Percentiles rank a stretch among this genome's conserved stretches.
Conservation (phyloP, 2,113 vertebrate species). For the Seriola aureovittata region DNA sequence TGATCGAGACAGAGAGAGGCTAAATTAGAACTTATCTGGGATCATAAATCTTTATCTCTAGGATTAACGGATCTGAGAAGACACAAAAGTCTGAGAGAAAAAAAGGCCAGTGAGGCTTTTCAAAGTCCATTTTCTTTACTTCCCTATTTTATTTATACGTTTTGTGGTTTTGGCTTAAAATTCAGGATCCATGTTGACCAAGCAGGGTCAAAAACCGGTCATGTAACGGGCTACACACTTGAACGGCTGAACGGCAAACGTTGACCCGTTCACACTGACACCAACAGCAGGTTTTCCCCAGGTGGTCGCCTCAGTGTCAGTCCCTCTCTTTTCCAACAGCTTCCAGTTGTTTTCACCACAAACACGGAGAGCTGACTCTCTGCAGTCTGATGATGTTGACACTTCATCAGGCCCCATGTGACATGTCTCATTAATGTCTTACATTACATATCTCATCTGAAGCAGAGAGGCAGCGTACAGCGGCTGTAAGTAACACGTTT, state of each 20-base stretch:
- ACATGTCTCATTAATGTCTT: conserved; percentile 15
- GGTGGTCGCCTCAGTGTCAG: not conserved
- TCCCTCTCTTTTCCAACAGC: conserved; percentile 19
- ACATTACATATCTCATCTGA: not conserved
- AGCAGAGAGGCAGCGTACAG: not conserved
- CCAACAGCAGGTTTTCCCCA: not conserved
- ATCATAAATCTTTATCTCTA: conserved; percentile 6
- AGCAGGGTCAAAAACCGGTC: not conserved
- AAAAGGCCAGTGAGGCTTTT: not conserved
- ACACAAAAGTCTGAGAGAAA: not conserved
- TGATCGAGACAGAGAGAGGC: not conserved
- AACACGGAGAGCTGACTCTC: conserved; percentile 18
- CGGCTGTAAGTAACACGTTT: conserved; percentile 7
- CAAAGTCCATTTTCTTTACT: not conserved
- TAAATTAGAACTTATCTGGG: not conserved
- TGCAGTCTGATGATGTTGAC: conserved; percentile 44
- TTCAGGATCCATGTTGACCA: not conserved
- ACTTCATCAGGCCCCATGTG: conserved; percentile 36
- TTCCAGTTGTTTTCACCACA: conserved; percentile 54
- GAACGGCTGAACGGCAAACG: not conserved
- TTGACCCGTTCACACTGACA: conserved; percentile 14
- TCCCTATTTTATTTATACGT: not conserved
- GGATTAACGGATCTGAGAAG: not conserved
- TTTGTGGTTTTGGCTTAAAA: not conserved
- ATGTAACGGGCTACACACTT: not conserved